These are phyloP conservation scores for Polietes domitor DNA, from an alignment of 2,888 invertebrate genomes.

Conservation along the genomic window DNA sequence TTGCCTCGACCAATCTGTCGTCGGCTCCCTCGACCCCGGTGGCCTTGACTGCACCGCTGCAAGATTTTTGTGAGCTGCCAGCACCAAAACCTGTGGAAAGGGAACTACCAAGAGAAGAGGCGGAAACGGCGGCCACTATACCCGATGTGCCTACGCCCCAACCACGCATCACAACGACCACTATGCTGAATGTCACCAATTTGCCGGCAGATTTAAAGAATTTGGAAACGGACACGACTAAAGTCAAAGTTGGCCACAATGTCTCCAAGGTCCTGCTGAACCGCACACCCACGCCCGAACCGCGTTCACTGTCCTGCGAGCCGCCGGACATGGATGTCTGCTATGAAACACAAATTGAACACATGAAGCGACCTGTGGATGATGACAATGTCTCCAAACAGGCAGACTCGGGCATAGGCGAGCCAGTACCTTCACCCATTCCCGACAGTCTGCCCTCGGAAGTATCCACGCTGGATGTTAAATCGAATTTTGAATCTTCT, in stretches of 20 bases:
- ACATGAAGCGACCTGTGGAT: constrained; percentile 66
- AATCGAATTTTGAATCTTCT: constrained; percentile 76
- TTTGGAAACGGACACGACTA: constrained; percentile 28
- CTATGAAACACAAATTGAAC: constrained; percentile 51
- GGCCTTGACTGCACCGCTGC: not conserved
- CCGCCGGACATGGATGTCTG: constrained; percentile 53
- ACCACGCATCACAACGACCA: constrained; percentile 72
- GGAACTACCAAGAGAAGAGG: not conserved
- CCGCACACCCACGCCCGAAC: constrained; percentile 77
- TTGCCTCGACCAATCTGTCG: constrained; percentile 71
- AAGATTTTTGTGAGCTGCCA: not conserved
- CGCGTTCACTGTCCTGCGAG: constrained; percentile 72
- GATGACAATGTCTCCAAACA: constrained; percentile 77
- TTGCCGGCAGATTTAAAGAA: constrained; percentile 44
- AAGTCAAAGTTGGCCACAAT: constrained; percentile 68
- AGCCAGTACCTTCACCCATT: constrained; percentile 74
- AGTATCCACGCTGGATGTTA: constrained; percentile 69
- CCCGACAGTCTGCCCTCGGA: constrained; percentile 72
- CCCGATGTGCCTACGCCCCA: constrained; percentile 73
- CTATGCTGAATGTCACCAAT: constrained; percentile 63
- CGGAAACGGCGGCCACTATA: not conserved
- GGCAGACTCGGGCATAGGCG: constrained; percentile 78
- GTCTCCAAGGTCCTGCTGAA: constrained; percentile 78
- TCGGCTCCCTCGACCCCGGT: constrained; percentile 66
- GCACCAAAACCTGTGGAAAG: not conserved